Percentiles rank a stretch among this genome's conserved stretches.
These are phyloP conservation scores for Cydia amplana DNA, from an alignment of 1,140 invertebrate genomes.

Conservation along the genomic window DNA sequence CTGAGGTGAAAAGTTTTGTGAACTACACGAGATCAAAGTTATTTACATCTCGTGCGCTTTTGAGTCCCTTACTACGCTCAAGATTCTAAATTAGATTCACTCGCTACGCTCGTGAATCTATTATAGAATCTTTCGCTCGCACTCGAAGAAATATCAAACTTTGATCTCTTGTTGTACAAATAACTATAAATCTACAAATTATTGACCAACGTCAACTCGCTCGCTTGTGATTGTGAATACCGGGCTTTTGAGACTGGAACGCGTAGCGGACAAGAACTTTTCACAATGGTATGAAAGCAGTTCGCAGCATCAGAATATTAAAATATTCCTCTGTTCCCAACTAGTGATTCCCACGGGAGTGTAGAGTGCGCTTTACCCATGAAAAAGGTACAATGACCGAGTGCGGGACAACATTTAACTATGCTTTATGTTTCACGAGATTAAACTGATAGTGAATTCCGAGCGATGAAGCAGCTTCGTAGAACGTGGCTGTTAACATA, in stretches of 20 bases:
- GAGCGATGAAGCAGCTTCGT: constrained; percentile 24
- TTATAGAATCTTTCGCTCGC: no score
- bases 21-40: no score
- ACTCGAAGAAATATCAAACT: no score
- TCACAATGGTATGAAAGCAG: constrained; percentile 6
- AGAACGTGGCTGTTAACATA: constrained; percentile 17
- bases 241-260: background rate
- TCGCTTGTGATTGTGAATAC: background rate
- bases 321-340: constrained; percentile 12
- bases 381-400: constrained; percentile 21
- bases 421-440: constrained; percentile 18
- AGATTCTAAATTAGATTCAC: no score
- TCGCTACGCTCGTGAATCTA: no score
- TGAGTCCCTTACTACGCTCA: no score
- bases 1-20: no score
- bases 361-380: constrained; percentile 4
- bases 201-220: background rate
- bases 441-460: constrained; percentile 21
- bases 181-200: no score
- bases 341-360: constrained; percentile 1
- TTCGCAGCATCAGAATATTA: constrained; percentile 1
- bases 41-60: no score
- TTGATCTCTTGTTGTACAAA: no score
- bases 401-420: constrained; percentile 13
- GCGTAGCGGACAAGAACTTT: background rate